Base-by-base conservation (phyloP, 2,797 vertebrate genomes). In the Rhincodon typus region DNA sequence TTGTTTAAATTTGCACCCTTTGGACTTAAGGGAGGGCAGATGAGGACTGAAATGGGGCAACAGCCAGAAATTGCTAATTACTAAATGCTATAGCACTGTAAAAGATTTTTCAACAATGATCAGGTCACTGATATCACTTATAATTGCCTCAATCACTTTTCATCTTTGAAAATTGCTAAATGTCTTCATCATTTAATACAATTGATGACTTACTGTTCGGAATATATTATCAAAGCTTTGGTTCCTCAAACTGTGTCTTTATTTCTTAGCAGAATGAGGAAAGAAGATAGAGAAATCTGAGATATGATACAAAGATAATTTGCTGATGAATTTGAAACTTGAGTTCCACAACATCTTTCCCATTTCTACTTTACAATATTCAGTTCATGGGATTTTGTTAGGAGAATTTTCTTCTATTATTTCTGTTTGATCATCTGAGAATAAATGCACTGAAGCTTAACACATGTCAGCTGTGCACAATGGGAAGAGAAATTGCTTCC, bases 341-440 rank as follows among this genome's bases (percentile, higher is more conserved):
- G 3, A 2, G 62, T 42, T 93, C 66, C 27, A 38, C 90, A 93
- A 23, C 66, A 67, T n/a, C 19, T 69, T 93, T 25, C 38, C 62
- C 42, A 82, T 86, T 95, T 42, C 95, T 38, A 19, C 72, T 93
- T 93, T 25, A 42, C n/a, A 93, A 69, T n/a, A 91, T 93, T 93
- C 62, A 38, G 90, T 93, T 93, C n/a, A 69, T 69, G 62, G n/a
- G 34, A 67, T 8, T 93, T 93, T 93, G 62, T 69, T 93, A n/a
- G 66, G 88, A 66, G 62, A 66, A 8, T 42, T 67, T 91, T 91
- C 88, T 66, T 87, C 69, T 25, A 67, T 38, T 69, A 42, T 93
- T 93, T 69, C 62, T 69, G 66, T 93, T 93, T 93, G n/a, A 93
- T 67, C 90, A 69, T 69, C 90, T 67, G 66, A 93, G n/a, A 69